Evolutionary conservation across 2,888 invertebrate genomes (phyloP).

Genomic region (Chalcis sispes): DNA sequence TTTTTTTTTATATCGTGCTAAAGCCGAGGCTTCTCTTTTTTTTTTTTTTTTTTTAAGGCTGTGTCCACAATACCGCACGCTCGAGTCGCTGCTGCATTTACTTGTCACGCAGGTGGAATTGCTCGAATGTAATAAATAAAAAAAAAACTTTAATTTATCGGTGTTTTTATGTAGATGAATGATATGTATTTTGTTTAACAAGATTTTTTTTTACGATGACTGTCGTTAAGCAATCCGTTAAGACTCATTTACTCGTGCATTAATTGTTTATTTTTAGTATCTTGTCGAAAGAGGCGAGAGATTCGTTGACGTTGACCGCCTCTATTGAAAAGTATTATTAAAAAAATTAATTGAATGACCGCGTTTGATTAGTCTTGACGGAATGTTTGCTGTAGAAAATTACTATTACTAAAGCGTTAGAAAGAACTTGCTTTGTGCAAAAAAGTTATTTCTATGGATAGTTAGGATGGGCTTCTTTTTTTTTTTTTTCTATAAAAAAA

Average conservation of each 20-base stretch:
- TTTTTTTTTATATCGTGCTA: not conserved
- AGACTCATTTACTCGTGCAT: not conserved
- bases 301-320: not conserved
- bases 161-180: too few relatives aligned
- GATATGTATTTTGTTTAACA: too few relatives aligned
- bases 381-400: conserved; percentile 7
- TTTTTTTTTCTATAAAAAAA: too few relatives aligned
- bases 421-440: not conserved
- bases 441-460: not conserved
- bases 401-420: not conserved
- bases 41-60: conserved; percentile 3
- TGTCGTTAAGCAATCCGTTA: conserved; percentile 2
- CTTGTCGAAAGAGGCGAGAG: not conserved
- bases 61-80: conserved; percentile 19
- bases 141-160: too few relatives aligned
- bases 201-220: not conserved
- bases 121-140: not conserved
- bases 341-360: not conserved
- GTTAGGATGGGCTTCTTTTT: not conserved
- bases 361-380: not conserved
- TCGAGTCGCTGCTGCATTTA: conserved; percentile 5
- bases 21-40: conserved; percentile 2
- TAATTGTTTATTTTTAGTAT: conserved; percentile 1
- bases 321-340: conserved; percentile 21
- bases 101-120: not conserved